Evolutionary conservation across 2,797 vertebrate genomes (phyloP).

Genomic region (Ctenosaura bakeri): DNA sequence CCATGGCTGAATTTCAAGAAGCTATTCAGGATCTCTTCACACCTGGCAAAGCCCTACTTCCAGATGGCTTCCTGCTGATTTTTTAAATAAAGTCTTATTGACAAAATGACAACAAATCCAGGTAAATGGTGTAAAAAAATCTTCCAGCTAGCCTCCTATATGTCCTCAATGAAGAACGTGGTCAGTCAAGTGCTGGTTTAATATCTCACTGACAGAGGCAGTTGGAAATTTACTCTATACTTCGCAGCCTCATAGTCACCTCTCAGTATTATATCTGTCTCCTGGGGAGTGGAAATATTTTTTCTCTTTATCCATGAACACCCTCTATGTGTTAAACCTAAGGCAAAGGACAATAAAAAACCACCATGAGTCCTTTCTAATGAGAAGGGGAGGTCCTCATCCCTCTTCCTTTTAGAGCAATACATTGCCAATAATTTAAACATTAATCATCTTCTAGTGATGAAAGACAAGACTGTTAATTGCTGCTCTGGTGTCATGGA

Average conservation of each 20-base stretch:
- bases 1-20: slow-evolving; percentile 73
- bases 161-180: slow-evolving; percentile 53
- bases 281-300: slow-evolving; percentile 33
- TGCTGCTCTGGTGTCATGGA: slow-evolving; percentile 44
- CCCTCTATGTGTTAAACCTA: slow-evolving; percentile 9
- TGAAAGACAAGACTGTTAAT: slow-evolving; percentile 57
- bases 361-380: slow-evolving; percentile 23
- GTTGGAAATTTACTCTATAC: slow-evolving; percentile 26
- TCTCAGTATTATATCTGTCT: slow-evolving; percentile 35
- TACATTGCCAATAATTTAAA: slow-evolving; percentile 49
- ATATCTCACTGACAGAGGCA: slow-evolving; percentile 43
- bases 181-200: slow-evolving; percentile 56
- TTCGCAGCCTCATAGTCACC: slow-evolving; percentile 44
- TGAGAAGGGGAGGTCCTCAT: slow-evolving; percentile 41
- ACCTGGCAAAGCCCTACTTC: slow-evolving; percentile 72
- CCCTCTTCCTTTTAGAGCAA: slow-evolving; percentile 9
- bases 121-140: slow-evolving; percentile 58
- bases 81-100: slow-evolving; percentile 74
- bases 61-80: slow-evolving; percentile 76
- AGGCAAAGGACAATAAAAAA: slow-evolving; percentile 51
- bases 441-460: slow-evolving; percentile 45
- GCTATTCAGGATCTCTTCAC: slow-evolving; percentile 71
- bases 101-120: slow-evolving; percentile 73
- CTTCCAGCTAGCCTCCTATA: slow-evolving; percentile 52
- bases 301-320: not conserved